These are phyloP conservation scores for Sycophaga agraensis DNA, from an alignment of 1,140 invertebrate genomes.

Conservation along the genomic window DNA sequence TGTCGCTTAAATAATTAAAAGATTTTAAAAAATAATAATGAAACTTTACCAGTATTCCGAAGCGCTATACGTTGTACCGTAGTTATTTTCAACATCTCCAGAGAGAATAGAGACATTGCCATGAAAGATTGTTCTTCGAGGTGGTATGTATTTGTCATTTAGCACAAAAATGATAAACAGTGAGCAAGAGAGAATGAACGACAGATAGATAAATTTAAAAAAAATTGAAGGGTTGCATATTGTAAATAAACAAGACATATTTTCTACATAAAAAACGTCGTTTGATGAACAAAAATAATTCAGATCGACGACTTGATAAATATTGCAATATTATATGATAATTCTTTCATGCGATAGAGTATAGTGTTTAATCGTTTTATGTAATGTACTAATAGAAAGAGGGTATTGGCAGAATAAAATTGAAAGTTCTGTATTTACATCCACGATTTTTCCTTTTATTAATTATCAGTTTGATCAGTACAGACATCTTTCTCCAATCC, in stretches of 20 bases:
- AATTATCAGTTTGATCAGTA: background rate
- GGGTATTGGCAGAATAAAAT: conserved; percentile 58
- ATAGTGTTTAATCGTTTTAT: conserved; percentile 60
- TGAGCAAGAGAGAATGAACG: conserved; percentile 26
- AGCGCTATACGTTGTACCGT: conserved; percentile 43
- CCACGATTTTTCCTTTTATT: background rate
- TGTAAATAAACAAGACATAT: conserved; percentile 61
- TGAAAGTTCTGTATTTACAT: conserved; percentile 57
- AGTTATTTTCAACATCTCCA: conserved; percentile 27
- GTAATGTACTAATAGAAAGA: conserved; percentile 58
- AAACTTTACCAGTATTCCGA: conserved; percentile 53
- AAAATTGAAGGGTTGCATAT: conserved; percentile 57
- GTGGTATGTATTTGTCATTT: conserved; percentile 51
- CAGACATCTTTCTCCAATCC: conserved; percentile 26
- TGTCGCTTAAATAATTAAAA: conserved; percentile 42
- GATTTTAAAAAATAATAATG: conserved; percentile 6
- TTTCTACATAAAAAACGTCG: conserved; percentile 58
- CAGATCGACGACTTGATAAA: conserved; percentile 54
- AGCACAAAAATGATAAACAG: conserved; percentile 46
- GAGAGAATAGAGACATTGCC: conserved; percentile 24
- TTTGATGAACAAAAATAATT: conserved; percentile 38
- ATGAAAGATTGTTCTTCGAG: conserved; percentile 30
- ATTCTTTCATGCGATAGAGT: conserved; percentile 58
- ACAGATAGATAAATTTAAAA: conserved; percentile 43
- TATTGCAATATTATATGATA: conserved; percentile 59